Conservation (phyloP, 2,113 vertebrate species). For the Struthidea cinerea region DNA sequence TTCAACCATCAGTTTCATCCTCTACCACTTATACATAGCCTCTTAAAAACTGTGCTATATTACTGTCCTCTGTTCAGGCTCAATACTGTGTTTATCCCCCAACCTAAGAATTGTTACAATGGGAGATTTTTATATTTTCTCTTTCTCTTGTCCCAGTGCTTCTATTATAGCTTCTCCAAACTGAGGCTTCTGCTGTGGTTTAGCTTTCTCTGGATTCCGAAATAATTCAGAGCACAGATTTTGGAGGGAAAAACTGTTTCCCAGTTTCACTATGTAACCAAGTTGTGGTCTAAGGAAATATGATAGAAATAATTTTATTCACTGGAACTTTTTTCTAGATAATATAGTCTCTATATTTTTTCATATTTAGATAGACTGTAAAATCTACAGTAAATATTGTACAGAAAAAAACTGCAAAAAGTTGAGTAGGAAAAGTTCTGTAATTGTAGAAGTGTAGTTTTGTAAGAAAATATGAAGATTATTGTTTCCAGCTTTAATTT, state of each 20-base stretch:
- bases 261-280: neutral
- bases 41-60: slow-evolving; percentile 67
- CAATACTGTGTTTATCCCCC: slow-evolving; percentile 60
- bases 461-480: neutral
- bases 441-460: neutral
- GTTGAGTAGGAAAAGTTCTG: neutral
- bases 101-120: slow-evolving; percentile 51
- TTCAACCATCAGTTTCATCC: slow-evolving; percentile 77
- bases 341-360: neutral
- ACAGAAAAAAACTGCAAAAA: neutral
- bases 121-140: slow-evolving; percentile 57
- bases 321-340: neutral
- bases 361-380: neutral
- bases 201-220: neutral
- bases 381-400: neutral
- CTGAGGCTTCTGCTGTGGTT: slow-evolving; percentile 55
- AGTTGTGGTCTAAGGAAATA: neutral
- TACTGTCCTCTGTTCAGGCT: slow-evolving; percentile 65
- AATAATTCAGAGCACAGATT: slow-evolving; percentile 25
- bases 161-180: slow-evolving; percentile 19
- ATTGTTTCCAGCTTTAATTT: neutral
- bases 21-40: slow-evolving; percentile 67
- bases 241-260: slow-evolving; percentile 10
- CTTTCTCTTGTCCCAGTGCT: slow-evolving; percentile 57
- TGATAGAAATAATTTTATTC: neutral